Base-by-base conservation (phyloP, 2,888 invertebrate species). In the Cantharis flavilabris region DNA sequence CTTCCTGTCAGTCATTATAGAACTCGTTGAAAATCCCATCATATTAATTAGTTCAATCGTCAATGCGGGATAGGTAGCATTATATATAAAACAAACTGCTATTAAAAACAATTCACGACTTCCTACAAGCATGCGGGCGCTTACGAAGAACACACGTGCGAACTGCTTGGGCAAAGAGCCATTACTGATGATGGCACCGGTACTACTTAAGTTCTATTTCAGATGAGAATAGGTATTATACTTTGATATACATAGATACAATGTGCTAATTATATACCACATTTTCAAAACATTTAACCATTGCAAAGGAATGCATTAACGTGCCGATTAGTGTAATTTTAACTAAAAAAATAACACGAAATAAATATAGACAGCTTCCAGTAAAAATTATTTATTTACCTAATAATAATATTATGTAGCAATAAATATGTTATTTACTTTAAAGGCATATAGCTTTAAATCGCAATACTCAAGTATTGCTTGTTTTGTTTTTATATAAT, bases 171-270 rank as follows among this genome's bases (percentile, higher is more conserved):
- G 72, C 69, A 64, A 74, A 62, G 70, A 75, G 69, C 71, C 71
- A 77, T 71, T 49, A 77, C 77, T 77, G 77, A 72, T 71, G 69
- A 74, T 71, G 64, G 76, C 26, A 72, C 30, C 72, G 69, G 63
- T 76, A 49, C 76, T 20, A 65, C 67, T 26, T 28, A 69, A 28
- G 62, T 62, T 73, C 69, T 76, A 62, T 74, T 74, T 67, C 72
- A 72, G 72, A 72, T 77, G 70, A 77, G 77, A 75, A 75, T 77
- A 75, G 77, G 70, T 74, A 73, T 77, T 67, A 67, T 26, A 67
- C 69, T 67, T 23, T 13, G 26, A 26, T 67, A 67, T 67, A 67
- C 65, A 49, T 49, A 49, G 49, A 49, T 49, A 49, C 49, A 49
- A 49, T n/a, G n/a, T 49, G 49, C 49, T 49, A 49, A 49, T 49